These are phyloP conservation scores for Cyprinodon tularosa DNA, from an alignment of 2,113 vertebrate genomes.

Conservation along the genomic window DNA sequence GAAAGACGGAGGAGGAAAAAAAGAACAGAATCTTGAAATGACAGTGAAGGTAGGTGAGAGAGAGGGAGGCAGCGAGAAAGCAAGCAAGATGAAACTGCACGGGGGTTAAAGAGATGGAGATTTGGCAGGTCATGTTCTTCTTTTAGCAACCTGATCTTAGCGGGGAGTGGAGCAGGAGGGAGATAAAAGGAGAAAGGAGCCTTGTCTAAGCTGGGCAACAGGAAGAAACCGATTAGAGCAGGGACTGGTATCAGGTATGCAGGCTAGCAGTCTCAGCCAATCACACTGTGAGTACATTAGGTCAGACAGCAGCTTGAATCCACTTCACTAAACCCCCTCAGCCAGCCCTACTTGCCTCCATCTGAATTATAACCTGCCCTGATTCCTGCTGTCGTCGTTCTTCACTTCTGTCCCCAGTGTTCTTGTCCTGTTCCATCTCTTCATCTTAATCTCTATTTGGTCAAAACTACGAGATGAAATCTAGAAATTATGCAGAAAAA, in stretches of 20 bases:
- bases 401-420: constrained; percentile 11
- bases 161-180: constrained; percentile 49
- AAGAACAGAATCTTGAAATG: constrained; percentile 21
- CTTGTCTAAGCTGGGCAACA: constrained; percentile 64
- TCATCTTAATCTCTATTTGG: constrained; percentile 11
- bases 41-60: constrained; percentile 13
- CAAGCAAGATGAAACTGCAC: constrained; percentile 2
- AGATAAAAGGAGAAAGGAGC: constrained; percentile 78
- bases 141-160: constrained; percentile 78
- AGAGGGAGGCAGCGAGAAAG: constrained; percentile 2
- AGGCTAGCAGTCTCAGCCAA: constrained; percentile 58
- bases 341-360: constrained; percentile 17
- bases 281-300: constrained; percentile 58
- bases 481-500: too few species aligned
- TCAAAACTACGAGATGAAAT: not conserved
- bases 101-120: constrained; percentile 29
- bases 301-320: constrained; percentile 57
- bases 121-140: constrained; percentile 52
- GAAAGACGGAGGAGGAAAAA: constrained; percentile 23
- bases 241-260: constrained; percentile 71
- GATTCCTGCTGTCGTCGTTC: constrained; percentile 18
- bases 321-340: constrained; percentile 27
- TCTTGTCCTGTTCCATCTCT: constrained; percentile 26
- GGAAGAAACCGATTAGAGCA: constrained; percentile 77
- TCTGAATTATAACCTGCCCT: constrained; percentile 20